Conservation (phyloP, 2,888 invertebrate species). For the Ephialtes manifestator region DNA sequence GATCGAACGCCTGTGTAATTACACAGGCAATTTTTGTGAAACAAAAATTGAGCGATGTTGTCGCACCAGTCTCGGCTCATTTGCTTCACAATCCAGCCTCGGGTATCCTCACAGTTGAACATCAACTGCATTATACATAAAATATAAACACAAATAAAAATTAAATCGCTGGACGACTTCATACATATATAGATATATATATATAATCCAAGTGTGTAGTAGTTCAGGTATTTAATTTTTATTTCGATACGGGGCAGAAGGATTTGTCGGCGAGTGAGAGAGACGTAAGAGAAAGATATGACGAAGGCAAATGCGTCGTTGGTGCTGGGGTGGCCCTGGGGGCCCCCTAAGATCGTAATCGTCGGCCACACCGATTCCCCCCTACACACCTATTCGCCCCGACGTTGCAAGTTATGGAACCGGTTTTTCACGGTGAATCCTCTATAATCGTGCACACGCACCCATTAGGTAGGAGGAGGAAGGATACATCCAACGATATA, state of each 20-base stretch:
- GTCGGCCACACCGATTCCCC: constrained; percentile 7
- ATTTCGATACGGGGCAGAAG: neutral
- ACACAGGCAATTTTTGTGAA: constrained; percentile 3
- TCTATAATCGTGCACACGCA: constrained; percentile 67
- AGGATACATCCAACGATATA: constrained; percentile 36
- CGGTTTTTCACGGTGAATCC: constrained; percentile 71
- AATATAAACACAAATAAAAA: too few relatives aligned
- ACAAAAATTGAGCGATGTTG: neutral
- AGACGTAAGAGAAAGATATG: neutral
- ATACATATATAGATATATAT: neutral
- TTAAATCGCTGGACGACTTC: too few relatives aligned
- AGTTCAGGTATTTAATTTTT: constrained; percentile 2
- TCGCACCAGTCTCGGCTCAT: neutral
- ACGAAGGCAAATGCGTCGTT: constrained; percentile 40
- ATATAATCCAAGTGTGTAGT: neutral
- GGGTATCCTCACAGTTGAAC: neutral
- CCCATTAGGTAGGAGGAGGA: constrained; percentile 64
- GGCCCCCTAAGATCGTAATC: constrained; percentile 55
- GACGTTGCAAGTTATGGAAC: constrained; percentile 67
- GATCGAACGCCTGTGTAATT: constrained; percentile 23
- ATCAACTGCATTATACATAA: neutral
- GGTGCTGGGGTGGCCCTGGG: constrained; percentile 12
- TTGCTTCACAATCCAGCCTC: neutral
- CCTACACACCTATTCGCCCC: constrained; percentile 25
- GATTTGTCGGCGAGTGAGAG: constrained; percentile 3